Percentiles rank a stretch among this genome's conserved stretches.
phyloP scores from a whole-genome alignment of 2,113 vertebrate genomes.

The Pluvianellus socialis region DNA sequence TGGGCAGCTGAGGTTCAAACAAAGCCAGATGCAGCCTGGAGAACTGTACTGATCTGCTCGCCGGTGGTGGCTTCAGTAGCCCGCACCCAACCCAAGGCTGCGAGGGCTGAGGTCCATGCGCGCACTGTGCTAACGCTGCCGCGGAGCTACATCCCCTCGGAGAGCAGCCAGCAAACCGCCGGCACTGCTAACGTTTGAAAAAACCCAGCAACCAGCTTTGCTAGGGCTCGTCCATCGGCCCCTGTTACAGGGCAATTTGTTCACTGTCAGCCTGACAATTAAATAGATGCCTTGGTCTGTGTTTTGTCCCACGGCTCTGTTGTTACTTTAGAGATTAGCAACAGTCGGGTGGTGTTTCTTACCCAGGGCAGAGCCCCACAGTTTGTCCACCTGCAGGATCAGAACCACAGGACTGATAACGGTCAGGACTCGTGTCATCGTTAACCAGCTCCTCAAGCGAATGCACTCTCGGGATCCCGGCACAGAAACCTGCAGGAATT shows the following conservation, averaged over 20 bases:
- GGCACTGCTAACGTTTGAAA: neutral
- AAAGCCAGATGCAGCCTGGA: neutral
- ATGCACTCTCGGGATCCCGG: neutral
- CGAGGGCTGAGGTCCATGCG: accelerated
- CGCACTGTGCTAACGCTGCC: accelerated
- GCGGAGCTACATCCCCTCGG: neutral
- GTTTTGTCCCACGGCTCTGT: neutral
- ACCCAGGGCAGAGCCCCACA: neutral
- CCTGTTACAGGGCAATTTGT: neutral
- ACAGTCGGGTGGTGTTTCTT: neutral
- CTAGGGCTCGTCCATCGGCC: accelerated
- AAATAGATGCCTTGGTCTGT: neutral
- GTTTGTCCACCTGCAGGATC: neutral
- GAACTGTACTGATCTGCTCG: neutral
- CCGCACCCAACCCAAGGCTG: accelerated
- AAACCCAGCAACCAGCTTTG: neutral
- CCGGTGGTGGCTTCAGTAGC: neutral
- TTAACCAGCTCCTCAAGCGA: neutral
- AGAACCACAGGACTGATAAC: neutral
- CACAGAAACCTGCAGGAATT: neutral
- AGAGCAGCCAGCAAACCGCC: neutral
- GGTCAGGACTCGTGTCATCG: accelerated
- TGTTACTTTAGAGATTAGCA: neutral
- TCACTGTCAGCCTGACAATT: neutral
- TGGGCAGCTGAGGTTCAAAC: neutral